These are phyloP conservation scores for Himalopsyche kuldschensis DNA, from an alignment of 2,888 invertebrate genomes.

Conservation along the genomic window DNA sequence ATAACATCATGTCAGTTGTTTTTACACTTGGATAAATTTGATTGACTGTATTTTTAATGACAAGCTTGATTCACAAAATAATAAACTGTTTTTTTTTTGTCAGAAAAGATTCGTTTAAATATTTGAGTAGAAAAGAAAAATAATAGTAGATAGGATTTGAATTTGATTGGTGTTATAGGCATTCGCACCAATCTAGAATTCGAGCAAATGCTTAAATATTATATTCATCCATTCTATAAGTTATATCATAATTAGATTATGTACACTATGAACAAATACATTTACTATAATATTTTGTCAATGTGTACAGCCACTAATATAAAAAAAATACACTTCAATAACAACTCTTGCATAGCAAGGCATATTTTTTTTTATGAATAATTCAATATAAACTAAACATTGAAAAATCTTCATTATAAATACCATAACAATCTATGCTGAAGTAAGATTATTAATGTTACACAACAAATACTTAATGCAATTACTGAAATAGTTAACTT, in stretches of 20 bases:
- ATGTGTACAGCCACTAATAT: not conserved
- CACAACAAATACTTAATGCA: constrained; percentile 23
- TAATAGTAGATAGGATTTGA: not conserved
- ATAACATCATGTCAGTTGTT: no score
- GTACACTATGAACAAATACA: not conserved
- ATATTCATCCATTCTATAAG: not conserved
- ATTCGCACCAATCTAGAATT: not conserved
- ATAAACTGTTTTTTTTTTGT: not conserved
- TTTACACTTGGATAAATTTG: no score
- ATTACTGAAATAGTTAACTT: constrained; percentile 11
- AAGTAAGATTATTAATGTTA: constrained; percentile 25
- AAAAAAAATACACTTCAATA: not conserved
- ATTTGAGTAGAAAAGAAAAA: not conserved
- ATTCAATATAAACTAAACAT: not conserved
- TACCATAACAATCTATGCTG: not conserved
- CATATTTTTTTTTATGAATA: not conserved
- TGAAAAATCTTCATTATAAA: not conserved
- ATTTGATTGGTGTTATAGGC: not conserved
- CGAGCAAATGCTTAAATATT: not conserved
- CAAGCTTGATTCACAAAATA: not conserved
- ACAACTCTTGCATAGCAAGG: not conserved
- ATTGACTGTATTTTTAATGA: no score
- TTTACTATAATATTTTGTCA: not conserved
- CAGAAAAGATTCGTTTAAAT: not conserved
- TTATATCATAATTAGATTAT: not conserved